These are phyloP conservation scores for Phortica magna DNA, from an alignment of 2,888 invertebrate species.

Conservation along the genomic window DNA sequence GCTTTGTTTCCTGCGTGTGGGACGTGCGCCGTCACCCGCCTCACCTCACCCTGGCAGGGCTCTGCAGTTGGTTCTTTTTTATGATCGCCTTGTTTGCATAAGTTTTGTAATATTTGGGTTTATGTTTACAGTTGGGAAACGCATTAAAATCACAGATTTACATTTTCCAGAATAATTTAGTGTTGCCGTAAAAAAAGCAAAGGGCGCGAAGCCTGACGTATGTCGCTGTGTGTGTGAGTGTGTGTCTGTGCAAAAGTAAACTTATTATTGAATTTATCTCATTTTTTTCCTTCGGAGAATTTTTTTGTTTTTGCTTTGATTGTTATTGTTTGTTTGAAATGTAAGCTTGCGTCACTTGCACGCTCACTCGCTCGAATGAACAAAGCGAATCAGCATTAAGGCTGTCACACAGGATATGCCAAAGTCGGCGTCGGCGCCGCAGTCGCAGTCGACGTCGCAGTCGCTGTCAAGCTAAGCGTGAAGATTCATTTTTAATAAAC, in stretches of 20 bases:
- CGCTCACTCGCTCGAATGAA: constrained; percentile 33
- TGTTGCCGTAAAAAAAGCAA: constrained; percentile 49
- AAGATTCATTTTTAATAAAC: constrained; percentile 74
- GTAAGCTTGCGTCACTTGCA: background rate
- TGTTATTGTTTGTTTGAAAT: constrained; percentile 12
- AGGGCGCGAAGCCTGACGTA: background rate
- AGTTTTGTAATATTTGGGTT: constrained; percentile 73
- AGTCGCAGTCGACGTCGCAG: background rate
- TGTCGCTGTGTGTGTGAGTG: background rate
- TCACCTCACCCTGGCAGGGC: background rate
- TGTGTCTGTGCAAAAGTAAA: background rate
- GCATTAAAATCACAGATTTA: constrained; percentile 74
- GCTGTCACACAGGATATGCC: constrained; percentile 14
- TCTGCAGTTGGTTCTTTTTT: constrained; percentile 28
- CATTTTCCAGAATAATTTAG: constrained; percentile 71
- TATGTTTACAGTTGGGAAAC: constrained; percentile 74
- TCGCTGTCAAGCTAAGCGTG: constrained; percentile 60
- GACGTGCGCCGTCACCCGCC: background rate
- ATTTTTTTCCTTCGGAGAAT: constrained; percentile 59
- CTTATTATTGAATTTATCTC: constrained; percentile 5
- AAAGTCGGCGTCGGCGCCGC: background rate
- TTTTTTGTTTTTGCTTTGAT: constrained; percentile 43
- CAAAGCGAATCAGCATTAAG: constrained; percentile 23
- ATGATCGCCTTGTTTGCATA: constrained; percentile 63
- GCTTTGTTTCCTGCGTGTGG: constrained; percentile 29